These are phyloP conservation scores for Hydrolagus colliei DNA, from an alignment of 2,797 vertebrate genomes.

Conservation along the genomic window DNA sequence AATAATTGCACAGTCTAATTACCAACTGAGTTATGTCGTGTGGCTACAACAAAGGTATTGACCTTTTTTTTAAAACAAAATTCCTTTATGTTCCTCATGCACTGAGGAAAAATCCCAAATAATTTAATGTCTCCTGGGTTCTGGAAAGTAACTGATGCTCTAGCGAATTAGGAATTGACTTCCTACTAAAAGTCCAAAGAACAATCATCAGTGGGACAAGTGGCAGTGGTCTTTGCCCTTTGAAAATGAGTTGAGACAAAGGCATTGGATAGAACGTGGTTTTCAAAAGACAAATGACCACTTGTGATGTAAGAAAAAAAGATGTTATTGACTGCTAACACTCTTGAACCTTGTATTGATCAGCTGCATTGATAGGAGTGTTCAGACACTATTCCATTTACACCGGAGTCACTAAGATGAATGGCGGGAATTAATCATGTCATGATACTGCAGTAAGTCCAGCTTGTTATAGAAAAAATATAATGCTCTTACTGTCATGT, in stretches of 20 bases:
- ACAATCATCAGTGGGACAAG: background rate
- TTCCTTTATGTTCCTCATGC: background rate
- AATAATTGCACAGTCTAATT: background rate
- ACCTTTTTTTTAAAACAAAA: background rate
- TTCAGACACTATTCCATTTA: conserved; percentile 14
- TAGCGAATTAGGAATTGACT: background rate
- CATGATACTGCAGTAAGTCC: background rate
- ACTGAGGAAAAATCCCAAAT: background rate
- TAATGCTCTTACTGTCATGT: background rate
- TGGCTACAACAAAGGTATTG: background rate
- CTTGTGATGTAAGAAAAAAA: conserved; percentile 26
- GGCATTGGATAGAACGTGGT: background rate
- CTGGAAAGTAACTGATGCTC: too few relatives aligned
- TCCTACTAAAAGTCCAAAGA: background rate
- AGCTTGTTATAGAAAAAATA: background rate
- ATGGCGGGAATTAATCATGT: conserved; percentile 2
- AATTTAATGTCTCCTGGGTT: background rate
- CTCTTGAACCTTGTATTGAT: conserved; percentile 19
- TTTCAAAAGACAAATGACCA: conserved; percentile 15
- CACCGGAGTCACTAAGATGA: conserved; percentile 10
- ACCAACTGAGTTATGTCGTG: background rate
- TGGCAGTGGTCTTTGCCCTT: background rate
- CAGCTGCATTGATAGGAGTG: background rate
- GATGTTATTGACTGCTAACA: conserved; percentile 22
- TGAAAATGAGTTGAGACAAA: conserved; percentile 28